Percentiles rank a stretch among this genome's conserved stretches.
Conservation (phyloP, 1,140 invertebrate genomes). For the Eriosoma lanigerum region DNA sequence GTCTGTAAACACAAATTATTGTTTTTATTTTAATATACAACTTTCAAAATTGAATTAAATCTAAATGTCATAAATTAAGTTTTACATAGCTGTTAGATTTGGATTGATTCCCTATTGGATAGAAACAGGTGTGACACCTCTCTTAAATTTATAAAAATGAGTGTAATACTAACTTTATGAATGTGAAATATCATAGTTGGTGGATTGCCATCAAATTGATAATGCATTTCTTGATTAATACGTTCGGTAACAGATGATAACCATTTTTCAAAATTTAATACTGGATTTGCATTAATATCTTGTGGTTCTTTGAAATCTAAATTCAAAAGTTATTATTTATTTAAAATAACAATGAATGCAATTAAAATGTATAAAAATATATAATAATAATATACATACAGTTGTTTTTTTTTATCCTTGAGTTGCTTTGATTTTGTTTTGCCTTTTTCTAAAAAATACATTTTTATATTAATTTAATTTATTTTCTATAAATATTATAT, state of each 20-base stretch:
- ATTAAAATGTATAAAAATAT: not conserved
- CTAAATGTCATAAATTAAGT: too few relatives aligned
- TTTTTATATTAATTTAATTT: not conserved
- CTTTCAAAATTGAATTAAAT: not conserved
- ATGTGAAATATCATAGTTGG: conserved; percentile 73
- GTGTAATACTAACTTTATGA: conserved; percentile 57
- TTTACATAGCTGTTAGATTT: too few relatives aligned
- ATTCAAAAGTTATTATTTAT: not conserved
- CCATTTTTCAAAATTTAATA: conserved; percentile 69
- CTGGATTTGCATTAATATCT: conserved; percentile 55
- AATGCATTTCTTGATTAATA: conserved; percentile 80
- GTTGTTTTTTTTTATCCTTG: not conserved
- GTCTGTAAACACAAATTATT: conserved; percentile 57
- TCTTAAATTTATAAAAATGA: not conserved
- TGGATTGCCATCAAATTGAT: conserved; percentile 70
- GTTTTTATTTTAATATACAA: not conserved
- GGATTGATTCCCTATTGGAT: too few relatives aligned
- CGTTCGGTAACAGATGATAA: conserved; percentile 73
- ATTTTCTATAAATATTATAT: not conserved
- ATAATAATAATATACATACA: conserved; percentile 23
- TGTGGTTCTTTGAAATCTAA: conserved; percentile 3
- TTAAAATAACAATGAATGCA: not conserved
- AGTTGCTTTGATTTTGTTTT: conserved; percentile 2
- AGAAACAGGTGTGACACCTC: too few relatives aligned
- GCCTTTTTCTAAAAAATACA: not conserved